Percentiles rank a stretch among this genome's conserved stretches.
phyloP scores from a whole-genome alignment of 2,888 invertebrate species.

The Monoplex corrugatus region DNA sequence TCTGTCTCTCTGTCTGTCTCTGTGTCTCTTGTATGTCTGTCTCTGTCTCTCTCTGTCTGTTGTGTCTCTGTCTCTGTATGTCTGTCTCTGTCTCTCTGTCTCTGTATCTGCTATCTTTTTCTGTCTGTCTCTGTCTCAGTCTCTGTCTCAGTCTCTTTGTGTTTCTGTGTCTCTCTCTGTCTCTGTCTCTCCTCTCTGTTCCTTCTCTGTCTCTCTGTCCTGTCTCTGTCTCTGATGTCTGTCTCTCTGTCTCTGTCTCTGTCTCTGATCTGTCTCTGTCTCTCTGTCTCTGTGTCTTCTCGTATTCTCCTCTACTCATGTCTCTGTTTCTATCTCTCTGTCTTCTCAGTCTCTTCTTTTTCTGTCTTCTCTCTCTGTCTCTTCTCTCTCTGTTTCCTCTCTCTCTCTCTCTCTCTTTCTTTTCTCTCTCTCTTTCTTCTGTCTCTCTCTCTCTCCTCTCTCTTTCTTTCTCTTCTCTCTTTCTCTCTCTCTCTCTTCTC shows the following conservation, averaged over 20 bases:
- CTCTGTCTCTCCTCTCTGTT: too few relatives aligned
- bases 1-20: neutral
- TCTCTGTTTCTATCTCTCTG: neutral
- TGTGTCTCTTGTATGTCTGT: too few relatives aligned
- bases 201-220: too few relatives aligned
- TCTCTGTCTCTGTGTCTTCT: neutral
- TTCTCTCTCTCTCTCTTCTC: neutral
- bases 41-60: neutral
- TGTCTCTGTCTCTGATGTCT: too few relatives aligned
- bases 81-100: too few relatives aligned
- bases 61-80: too few relatives aligned
- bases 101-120: neutral
- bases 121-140: too few relatives aligned
- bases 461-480: neutral
- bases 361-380: neutral
- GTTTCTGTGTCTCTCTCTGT: too few relatives aligned
- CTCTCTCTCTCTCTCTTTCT: neutral
- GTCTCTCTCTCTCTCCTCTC: neutral
- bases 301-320: neutral
- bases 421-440: neutral
- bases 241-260: too few relatives aligned
- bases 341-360: too few relatives aligned
- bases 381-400: neutral
- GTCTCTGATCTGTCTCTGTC: neutral
- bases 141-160: too few relatives aligned